Evolutionary conservation across 2,797 vertebrate genomes (phyloP), one percentile per base, ranked within the genome.

Genomic region (Neoniphon sammara): DNA sequence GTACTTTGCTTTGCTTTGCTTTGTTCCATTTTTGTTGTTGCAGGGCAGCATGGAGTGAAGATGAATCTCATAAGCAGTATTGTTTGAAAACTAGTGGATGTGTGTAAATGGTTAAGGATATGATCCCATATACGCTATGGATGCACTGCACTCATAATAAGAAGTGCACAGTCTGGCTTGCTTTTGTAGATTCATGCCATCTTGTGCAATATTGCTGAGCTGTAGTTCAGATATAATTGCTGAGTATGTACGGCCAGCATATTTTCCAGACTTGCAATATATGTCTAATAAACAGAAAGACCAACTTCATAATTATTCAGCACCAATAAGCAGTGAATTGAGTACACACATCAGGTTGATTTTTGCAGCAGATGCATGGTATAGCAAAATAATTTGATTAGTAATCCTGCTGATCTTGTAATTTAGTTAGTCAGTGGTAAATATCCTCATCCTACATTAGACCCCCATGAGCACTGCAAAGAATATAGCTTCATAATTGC

Each of bases 221-320:
- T 75, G 42, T 70, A 75, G 63, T 77, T 82, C 7, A 75, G 82
- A 39, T 53, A 27, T 71, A 82, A 83, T 46, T 69, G 80, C 73
- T 74, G 80, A 84, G 71, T 21, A 78, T 79, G 47, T 83, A 70
- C 27, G 57, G 39, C 66, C 81, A 63, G 71, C 7, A 69, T 63
- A 53, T 84, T 49, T 67, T 31, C 77, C 10, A 75, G 70, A 67
- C 61, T 30, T 69, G 73, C 14, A 20, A 14, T 73, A 68, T 65
- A 18, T 21, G 47, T 71, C n/a, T 46, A 58, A 52, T 52, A 71
- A 60, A 59, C 44, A 77, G 65, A 23, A 68, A 54, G 12, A 36
- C 25, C 7, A 5, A 34, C 55, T 73, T 73, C 15, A 46, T 67
- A 72, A 54, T 39, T 1, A 65, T 56, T 53, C 47, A 71, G 44